phyloP scores from a whole-genome alignment of 2,888 invertebrate genomes.

The Malthinus flaveolus region DNA sequence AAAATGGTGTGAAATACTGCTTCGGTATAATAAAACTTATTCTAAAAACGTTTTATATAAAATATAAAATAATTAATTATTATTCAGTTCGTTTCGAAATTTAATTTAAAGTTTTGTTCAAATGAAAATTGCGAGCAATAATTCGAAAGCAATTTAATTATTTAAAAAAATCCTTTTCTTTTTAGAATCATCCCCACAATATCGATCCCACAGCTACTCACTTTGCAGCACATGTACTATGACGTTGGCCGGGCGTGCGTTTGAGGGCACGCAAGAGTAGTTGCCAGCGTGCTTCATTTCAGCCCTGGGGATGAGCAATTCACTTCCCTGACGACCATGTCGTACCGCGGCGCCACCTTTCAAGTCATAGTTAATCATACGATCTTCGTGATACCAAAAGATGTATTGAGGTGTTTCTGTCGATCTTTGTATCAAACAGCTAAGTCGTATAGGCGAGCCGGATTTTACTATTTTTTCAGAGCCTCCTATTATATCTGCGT shows the following conservation, averaged over 20 bases:
- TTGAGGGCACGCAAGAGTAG: conserved; percentile 80
- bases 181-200: conserved; percentile 8
- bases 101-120: neutral
- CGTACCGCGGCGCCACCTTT: conserved; percentile 62
- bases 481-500: conserved; percentile 70
- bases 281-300: conserved; percentile 73
- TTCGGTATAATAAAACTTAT: too few species aligned
- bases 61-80: too few species aligned
- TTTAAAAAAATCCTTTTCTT: conserved; percentile 5
- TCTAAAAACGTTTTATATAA: too few species aligned
- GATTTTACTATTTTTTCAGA: conserved; percentile 73
- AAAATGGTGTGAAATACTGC: too few species aligned
- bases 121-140: conserved; percentile 11
- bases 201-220: conserved; percentile 25
- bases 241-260: conserved; percentile 74
- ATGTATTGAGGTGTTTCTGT: conserved; percentile 73
- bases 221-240: conserved; percentile 65
- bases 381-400: conserved; percentile 82
- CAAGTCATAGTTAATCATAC: conserved; percentile 84
- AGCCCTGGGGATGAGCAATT: conserved; percentile 56
- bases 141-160: neutral
- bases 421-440: conserved; percentile 69
- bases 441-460: conserved; percentile 70
- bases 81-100: too few species aligned
- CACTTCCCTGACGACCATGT: conserved; percentile 56